phyloP scores from a whole-genome alignment of 2,113 vertebrate genomes.

The Hippocampus mohnikei region DNA sequence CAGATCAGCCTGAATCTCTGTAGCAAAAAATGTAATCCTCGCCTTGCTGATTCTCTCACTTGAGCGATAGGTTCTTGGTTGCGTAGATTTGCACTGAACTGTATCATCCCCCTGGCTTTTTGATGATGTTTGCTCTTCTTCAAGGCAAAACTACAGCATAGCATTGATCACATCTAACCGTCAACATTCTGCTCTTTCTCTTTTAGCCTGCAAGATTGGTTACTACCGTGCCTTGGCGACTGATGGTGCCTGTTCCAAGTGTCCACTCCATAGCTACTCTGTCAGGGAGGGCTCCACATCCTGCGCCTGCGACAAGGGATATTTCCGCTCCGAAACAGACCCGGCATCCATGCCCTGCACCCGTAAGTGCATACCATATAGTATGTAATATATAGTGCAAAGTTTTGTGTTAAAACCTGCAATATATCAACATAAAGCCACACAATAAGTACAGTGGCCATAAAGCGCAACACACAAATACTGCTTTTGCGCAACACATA shows the following conservation, averaged over 20 bases:
- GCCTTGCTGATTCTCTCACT: not conserved
- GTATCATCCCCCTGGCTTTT: not conserved
- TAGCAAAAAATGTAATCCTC: not conserved
- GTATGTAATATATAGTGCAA: too few species aligned
- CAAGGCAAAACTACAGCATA: not conserved
- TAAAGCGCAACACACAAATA: slow-evolving; percentile 3
- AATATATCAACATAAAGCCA: not conserved
- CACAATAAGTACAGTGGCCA: not conserved
- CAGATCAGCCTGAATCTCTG: not conserved
- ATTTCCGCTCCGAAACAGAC: slow-evolving; percentile 88
- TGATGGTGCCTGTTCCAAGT: slow-evolving; percentile 86
- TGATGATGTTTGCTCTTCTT: not conserved
- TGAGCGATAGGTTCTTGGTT: not conserved
- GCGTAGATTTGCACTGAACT: not conserved
- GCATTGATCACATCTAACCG: slow-evolving; percentile 2
- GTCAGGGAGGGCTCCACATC: slow-evolving; percentile 90
- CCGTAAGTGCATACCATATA: slow-evolving; percentile 75
- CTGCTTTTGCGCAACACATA: not conserved
- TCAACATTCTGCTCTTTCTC: slow-evolving; percentile 8
- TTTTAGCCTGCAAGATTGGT: slow-evolving; percentile 91
- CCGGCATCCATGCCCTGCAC: slow-evolving; percentile 94
- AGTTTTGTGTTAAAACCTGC: not conserved
- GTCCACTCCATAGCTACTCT: slow-evolving; percentile 93
- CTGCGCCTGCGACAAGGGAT: slow-evolving; percentile 91
- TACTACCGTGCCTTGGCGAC: slow-evolving; percentile 92